phyloP scores from a whole-genome alignment of 2,113 vertebrate species.

The Monopterus albus region DNA sequence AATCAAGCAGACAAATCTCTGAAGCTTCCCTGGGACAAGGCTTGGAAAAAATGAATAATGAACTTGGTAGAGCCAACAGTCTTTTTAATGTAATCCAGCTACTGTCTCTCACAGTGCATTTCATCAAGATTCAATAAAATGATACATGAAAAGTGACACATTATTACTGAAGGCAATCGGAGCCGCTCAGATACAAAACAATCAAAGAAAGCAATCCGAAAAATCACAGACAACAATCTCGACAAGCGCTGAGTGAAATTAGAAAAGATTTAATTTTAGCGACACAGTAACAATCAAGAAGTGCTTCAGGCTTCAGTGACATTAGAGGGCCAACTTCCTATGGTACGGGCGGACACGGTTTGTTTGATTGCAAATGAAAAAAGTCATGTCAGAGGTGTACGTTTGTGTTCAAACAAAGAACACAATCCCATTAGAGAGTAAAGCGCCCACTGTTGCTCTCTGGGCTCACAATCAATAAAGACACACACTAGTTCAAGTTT shows the following conservation, averaged over 20 bases:
- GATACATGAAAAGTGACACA: slow-evolving; percentile 77
- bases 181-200: slow-evolving; percentile 69
- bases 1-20: slow-evolving; percentile 64
- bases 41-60: slow-evolving; percentile 57
- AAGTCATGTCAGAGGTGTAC: slow-evolving; percentile 73
- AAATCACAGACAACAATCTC: slow-evolving; percentile 71
- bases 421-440: slow-evolving; percentile 75
- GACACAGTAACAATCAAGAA: slow-evolving; percentile 57
- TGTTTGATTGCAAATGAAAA: slow-evolving; percentile 76
- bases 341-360: slow-evolving; percentile 56
- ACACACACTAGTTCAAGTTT: slow-evolving; percentile 64
- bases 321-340: slow-evolving; percentile 57
- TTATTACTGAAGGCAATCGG: slow-evolving; percentile 73
- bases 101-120: slow-evolving; percentile 65
- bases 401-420: slow-evolving; percentile 75
- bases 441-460: slow-evolving; percentile 62
- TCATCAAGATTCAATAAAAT: slow-evolving; percentile 75
- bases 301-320: slow-evolving; percentile 55
- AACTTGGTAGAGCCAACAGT: slow-evolving; percentile 57
- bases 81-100: slow-evolving; percentile 72
- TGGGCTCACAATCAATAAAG: slow-evolving; percentile 72
- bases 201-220: slow-evolving; percentile 78
- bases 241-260: slow-evolving; percentile 72
- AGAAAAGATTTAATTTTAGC: slow-evolving; percentile 76
- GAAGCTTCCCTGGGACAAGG: slow-evolving; percentile 52